phyloP scores from a whole-genome alignment of 1,140 invertebrate species.

The Andricus grossulariae region DNA sequence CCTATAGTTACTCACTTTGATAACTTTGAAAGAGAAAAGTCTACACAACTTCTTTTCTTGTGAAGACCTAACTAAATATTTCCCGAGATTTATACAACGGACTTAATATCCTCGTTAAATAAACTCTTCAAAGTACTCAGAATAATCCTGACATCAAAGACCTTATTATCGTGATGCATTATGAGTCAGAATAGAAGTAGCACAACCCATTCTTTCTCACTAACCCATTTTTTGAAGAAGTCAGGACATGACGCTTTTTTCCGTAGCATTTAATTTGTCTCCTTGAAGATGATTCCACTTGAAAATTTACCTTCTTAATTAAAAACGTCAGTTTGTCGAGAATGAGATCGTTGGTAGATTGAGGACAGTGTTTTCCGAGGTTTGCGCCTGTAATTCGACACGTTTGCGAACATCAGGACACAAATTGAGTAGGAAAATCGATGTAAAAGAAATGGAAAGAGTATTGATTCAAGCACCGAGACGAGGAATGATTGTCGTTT shows the following conservation, averaged over 20 bases:
- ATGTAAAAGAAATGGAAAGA: conserved; percentile 1
- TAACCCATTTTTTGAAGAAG: not conserved
- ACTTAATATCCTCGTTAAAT: not conserved
- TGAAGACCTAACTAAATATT: too few species aligned
- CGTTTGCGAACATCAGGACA: conserved; percentile 13
- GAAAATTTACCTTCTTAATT: conserved; percentile 17
- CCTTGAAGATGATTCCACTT: not conserved
- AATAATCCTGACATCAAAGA: conserved; percentile 10
- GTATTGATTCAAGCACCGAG: conserved; percentile 4
- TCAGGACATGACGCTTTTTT: not conserved
- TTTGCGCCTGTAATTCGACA: conserved; percentile 18
- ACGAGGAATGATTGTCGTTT: not conserved
- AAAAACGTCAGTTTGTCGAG: conserved; percentile 3
- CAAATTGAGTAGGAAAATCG: conserved; percentile 28
- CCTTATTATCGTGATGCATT: conserved; percentile 4
- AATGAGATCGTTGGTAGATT: not conserved
- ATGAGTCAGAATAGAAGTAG: not conserved
- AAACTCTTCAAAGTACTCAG: not conserved
- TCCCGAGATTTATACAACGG: too few species aligned
- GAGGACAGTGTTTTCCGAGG: not conserved
- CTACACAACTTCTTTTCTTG: too few species aligned
- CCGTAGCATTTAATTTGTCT: not conserved
- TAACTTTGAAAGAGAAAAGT: too few species aligned
- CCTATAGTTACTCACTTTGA: too few species aligned
- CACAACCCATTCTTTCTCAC: not conserved